Evolutionary conservation across 2,888 invertebrate genomes (phyloP).

Genomic region (Drosophila diplacantha): DNA sequence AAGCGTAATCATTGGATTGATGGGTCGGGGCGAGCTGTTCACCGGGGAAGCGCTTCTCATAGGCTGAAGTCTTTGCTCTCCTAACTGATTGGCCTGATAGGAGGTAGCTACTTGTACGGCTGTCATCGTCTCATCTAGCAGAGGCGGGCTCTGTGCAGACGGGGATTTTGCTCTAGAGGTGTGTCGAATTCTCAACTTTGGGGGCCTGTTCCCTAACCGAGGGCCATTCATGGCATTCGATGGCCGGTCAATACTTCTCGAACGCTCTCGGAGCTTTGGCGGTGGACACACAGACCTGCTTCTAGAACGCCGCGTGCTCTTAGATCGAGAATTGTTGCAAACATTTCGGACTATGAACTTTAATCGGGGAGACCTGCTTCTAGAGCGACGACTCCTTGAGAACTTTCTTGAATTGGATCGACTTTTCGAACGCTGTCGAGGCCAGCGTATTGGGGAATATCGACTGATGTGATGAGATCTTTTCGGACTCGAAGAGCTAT

Average conservation of each 20-base stretch:
- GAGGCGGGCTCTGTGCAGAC: background rate
- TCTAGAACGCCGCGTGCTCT: conserved; percentile 3
- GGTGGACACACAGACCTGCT: background rate
- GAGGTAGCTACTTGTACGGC: background rate
- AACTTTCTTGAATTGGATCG: background rate
- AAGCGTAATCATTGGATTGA: conserved; percentile 11
- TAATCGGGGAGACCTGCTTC: background rate
- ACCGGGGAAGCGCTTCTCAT: too few species aligned
- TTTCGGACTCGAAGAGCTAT: background rate
- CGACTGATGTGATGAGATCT: background rate
- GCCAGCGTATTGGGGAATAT: background rate
- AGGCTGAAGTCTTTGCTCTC: background rate
- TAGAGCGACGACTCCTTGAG: background rate
- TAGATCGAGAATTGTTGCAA: background rate
- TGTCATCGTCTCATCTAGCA: background rate
- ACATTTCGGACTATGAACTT: background rate
- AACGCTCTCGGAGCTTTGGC: background rate
- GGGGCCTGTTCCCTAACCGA: background rate
- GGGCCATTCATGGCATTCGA: background rate
- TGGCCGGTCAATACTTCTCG: background rate
- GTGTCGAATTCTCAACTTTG: background rate
- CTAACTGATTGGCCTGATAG: background rate
- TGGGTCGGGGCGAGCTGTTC: background rate
- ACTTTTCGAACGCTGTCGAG: conserved; percentile 5
- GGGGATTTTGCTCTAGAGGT: background rate